phyloP scores from a whole-genome alignment of 2,888 invertebrate genomes.

The Eilema sororculum region DNA sequence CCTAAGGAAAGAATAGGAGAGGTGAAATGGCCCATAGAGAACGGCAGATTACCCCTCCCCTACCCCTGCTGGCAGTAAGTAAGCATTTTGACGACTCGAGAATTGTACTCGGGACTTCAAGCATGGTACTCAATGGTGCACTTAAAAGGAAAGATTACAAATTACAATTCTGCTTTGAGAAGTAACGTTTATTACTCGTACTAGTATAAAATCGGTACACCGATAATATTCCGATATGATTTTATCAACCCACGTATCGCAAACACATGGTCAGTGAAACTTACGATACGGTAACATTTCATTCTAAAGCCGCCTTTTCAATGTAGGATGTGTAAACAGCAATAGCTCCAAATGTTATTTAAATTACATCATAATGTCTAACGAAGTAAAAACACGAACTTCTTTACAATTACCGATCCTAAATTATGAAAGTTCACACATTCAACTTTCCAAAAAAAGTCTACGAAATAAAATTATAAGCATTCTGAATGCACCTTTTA shows the following conservation, averaged over 20 bases:
- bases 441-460: background rate
- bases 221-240: slow-evolving; percentile 6
- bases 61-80: background rate
- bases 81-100: background rate
- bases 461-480: background rate
- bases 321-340: background rate
- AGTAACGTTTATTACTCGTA: background rate
- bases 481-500: background rate
- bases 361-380: too few relatives aligned
- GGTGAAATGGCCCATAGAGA: too few relatives aligned
- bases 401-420: too few relatives aligned
- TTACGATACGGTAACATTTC: background rate
- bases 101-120: background rate
- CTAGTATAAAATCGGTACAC: slow-evolving; percentile 3
- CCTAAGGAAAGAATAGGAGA: too few relatives aligned
- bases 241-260: slow-evolving; percentile 7
- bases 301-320: background rate
- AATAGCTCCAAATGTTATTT: background rate
- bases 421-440: background rate
- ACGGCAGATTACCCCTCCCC: too few relatives aligned
- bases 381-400: too few relatives aligned
- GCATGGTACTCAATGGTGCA: background rate
- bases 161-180: background rate
- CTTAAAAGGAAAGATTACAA: background rate
- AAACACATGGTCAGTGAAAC: background rate